Conservation (phyloP, 2,888 invertebrate species). For the Molorchus minor region DNA sequence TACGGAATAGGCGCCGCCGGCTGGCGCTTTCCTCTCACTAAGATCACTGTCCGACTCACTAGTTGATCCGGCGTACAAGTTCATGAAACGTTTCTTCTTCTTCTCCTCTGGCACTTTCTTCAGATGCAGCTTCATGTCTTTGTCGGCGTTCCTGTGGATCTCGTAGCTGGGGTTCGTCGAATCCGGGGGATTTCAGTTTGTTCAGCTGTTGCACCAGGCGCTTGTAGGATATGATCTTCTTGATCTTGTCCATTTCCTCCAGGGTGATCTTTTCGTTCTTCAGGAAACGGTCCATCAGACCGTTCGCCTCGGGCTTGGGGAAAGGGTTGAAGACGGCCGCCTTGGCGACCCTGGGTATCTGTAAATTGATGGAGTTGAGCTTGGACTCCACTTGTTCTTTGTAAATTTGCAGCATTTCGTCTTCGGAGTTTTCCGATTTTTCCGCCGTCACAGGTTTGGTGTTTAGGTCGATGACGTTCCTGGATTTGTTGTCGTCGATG, state of each 20-base stretch:
- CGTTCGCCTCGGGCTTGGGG: slow-evolving; percentile 35
- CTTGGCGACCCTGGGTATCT: slow-evolving; percentile 48
- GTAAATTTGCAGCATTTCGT: slow-evolving; percentile 50
- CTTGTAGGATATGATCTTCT: slow-evolving; percentile 52
- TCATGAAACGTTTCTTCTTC: slow-evolving; percentile 45
- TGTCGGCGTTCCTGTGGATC: slow-evolving; percentile 34
- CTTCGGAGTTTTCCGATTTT: slow-evolving; percentile 31
- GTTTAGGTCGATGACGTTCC: slow-evolving; percentile 45
- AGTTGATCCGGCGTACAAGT: slow-evolving; percentile 42
- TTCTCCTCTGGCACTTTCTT: slow-evolving; percentile 45
- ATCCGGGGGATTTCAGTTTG: slow-evolving; percentile 30
- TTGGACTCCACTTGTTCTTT: slow-evolving; percentile 54
- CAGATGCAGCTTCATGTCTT: slow-evolving; percentile 44
- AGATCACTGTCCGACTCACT: slow-evolving; percentile 40
- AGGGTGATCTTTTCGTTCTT: slow-evolving; percentile 48
- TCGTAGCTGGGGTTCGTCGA: slow-evolving; percentile 35
- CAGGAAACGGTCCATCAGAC: slow-evolving; percentile 48
- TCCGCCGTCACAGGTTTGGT: slow-evolving; percentile 26
- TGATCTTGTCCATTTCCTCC: slow-evolving; percentile 51
- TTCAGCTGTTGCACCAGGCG: slow-evolving; percentile 43
- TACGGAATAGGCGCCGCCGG: slow-evolving; percentile 51
- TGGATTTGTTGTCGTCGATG: slow-evolving; percentile 38
- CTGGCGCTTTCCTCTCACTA: slow-evolving; percentile 29
- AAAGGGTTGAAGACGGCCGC: slow-evolving; percentile 23
- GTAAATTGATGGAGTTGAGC: slow-evolving; percentile 51